Conservation (phyloP, 2,888 invertebrate species). For the Fragum sueziense region DNA sequence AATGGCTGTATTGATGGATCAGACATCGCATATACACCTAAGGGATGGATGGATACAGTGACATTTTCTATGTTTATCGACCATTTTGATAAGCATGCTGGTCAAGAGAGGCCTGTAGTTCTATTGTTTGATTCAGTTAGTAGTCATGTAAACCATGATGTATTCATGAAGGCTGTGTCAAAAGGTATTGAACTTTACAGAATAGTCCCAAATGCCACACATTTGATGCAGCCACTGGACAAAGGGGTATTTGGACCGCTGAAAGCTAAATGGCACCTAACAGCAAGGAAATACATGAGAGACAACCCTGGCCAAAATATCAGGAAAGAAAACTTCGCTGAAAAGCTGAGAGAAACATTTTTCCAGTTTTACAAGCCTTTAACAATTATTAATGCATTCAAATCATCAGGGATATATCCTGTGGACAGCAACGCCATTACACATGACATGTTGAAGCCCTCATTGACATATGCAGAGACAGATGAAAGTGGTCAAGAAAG, state of each 20-base stretch:
- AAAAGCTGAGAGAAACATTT: constrained; percentile 49
- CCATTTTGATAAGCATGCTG: constrained; percentile 51
- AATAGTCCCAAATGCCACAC: constrained; percentile 49
- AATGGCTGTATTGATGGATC: constrained; percentile 42
- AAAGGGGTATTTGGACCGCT: constrained; percentile 53
- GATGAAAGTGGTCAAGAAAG: no score
- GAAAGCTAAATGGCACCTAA: constrained; percentile 48
- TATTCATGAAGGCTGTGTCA: constrained; percentile 37
- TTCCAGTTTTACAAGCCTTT: constrained; percentile 40
- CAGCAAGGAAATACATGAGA: constrained; percentile 34
- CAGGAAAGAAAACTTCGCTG: constrained; percentile 48
- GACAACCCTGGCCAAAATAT: constrained; percentile 53
- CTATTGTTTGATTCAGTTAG: constrained; percentile 53
- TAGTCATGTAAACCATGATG: constrained; percentile 36
- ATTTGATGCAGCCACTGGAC: constrained; percentile 57
- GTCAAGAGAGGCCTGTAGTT: constrained; percentile 43
- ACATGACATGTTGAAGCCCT: constrained; percentile 16
- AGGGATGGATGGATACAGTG: constrained; percentile 38
- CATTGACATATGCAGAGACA: background rate
- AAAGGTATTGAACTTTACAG: constrained; percentile 53
- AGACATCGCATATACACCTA: constrained; percentile 39
- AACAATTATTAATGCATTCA: constrained; percentile 43
- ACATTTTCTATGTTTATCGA: constrained; percentile 40
- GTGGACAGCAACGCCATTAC: constrained; percentile 25
- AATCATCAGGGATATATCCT: constrained; percentile 27